Evolutionary conservation across 2,797 vertebrate species (phyloP).

Genomic region (Tolypeutes matacus): DNA sequence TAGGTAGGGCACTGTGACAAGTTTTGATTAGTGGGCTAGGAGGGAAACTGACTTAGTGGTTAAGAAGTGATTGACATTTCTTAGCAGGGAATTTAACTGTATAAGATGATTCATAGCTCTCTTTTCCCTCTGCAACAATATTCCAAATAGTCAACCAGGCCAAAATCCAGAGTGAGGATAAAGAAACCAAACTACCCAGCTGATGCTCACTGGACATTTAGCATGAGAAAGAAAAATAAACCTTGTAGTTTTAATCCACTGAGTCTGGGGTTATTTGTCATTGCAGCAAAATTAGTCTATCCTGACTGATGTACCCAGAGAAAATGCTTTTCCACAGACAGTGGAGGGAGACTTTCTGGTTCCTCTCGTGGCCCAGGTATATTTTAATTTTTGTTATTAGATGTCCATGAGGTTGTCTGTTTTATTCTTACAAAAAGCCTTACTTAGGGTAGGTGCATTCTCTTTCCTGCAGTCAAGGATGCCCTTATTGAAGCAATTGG

Average conservation of each 20-base stretch:
- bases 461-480: background rate
- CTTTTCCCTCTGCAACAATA: background rate
- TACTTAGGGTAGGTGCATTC: background rate
- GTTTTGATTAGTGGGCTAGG: background rate
- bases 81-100: background rate
- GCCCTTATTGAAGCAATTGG: background rate
- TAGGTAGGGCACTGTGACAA: background rate
- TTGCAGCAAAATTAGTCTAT: background rate
- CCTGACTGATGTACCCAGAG: background rate
- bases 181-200: background rate
- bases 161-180: background rate
- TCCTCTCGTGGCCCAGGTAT: background rate
- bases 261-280: background rate
- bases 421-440: background rate
- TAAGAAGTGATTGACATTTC: background rate
- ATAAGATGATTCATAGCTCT: background rate
- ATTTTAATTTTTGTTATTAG: slow-evolving; percentile 9
- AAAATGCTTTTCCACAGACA: background rate
- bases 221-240: background rate
- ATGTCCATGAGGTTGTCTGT: background rate
- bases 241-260: background rate
- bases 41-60: too few relatives aligned
- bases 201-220: background rate
- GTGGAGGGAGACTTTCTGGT: background rate
- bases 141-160: background rate